Conservation (phyloP, 2,113 vertebrate species). For the Prunella himalayana region DNA sequence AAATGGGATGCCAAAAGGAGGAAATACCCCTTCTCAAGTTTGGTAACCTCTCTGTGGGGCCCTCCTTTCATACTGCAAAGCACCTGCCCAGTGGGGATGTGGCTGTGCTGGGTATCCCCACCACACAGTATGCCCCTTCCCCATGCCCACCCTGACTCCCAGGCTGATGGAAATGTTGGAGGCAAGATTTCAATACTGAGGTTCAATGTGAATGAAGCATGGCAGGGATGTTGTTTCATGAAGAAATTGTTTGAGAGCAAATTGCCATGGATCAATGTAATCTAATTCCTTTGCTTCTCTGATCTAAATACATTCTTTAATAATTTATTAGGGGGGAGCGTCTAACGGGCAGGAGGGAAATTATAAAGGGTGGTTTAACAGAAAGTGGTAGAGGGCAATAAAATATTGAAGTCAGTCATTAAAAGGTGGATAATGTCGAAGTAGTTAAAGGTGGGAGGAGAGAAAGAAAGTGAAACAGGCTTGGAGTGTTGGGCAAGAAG, state of each 20-base stretch:
- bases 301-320: constrained; percentile 67
- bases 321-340: constrained; percentile 47
- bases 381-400: neutral
- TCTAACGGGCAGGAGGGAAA: neutral
- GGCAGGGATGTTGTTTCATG: constrained; percentile 43
- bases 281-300: constrained; percentile 71
- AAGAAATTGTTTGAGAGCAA: constrained; percentile 56
- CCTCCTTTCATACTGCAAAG: neutral
- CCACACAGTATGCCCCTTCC: neutral
- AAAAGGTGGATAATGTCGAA: neutral
- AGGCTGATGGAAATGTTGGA: constrained; percentile 50
- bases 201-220: constrained; percentile 33
- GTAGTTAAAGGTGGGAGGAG: neutral
- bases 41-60: neutral
- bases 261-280: constrained; percentile 69
- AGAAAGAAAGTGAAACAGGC: neutral
- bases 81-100: neutral
- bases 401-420: neutral
- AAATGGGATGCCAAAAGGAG: neutral
- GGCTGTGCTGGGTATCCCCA: accelerated
- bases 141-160: neutral
- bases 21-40: neutral
- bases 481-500: neutral
- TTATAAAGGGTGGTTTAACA: neutral
- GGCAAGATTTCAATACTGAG: constrained; percentile 1